These are phyloP conservation scores for Leptopilina drosophilae DNA, from an alignment of 2,888 invertebrate genomes.

Conservation along the genomic window DNA sequence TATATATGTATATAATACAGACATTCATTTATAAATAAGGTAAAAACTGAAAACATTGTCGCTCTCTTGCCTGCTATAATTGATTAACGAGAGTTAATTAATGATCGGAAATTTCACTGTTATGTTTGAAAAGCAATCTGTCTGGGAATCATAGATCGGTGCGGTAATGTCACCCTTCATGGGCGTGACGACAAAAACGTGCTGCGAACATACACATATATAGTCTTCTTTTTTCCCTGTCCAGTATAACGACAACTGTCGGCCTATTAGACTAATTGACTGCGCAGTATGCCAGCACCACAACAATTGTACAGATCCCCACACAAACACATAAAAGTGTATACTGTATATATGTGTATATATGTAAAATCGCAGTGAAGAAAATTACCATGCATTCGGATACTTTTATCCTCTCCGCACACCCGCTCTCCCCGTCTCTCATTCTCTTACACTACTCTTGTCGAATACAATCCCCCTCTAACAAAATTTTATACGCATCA, in stretches of 20 bases:
- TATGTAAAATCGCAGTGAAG: conserved; percentile 49
- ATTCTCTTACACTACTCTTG: neutral
- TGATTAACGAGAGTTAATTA: conserved; percentile 10
- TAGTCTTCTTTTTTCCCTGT: conserved; percentile 56
- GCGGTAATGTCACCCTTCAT: conserved; percentile 57
- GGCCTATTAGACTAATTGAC: conserved; percentile 76
- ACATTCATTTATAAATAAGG: neutral
- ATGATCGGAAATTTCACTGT: conserved; percentile 19
- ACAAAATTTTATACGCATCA: conserved; percentile 69
- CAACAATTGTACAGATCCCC: conserved; percentile 61
- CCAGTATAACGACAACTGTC: conserved; percentile 72
- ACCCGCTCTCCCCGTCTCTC: too few species aligned
- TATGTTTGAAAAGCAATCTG: conserved; percentile 38
- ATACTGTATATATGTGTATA: too few species aligned
- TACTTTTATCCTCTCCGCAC: conserved; percentile 44
- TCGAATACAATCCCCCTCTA: conserved; percentile 58
- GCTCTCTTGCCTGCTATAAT: neutral
- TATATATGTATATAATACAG: neutral
- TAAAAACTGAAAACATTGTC: neutral
- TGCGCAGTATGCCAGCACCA: conserved; percentile 71
- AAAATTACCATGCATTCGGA: conserved; percentile 39
- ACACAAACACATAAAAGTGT: neutral
- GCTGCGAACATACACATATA: neutral
- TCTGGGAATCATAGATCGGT: conserved; percentile 42
- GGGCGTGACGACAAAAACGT: conserved; percentile 57